A percentile compares a stretch with the other conserved stretches of the same genome.
phyloP scores from a whole-genome alignment of 2,797 vertebrate genomes.

The Monodelphis domestica region DNA sequence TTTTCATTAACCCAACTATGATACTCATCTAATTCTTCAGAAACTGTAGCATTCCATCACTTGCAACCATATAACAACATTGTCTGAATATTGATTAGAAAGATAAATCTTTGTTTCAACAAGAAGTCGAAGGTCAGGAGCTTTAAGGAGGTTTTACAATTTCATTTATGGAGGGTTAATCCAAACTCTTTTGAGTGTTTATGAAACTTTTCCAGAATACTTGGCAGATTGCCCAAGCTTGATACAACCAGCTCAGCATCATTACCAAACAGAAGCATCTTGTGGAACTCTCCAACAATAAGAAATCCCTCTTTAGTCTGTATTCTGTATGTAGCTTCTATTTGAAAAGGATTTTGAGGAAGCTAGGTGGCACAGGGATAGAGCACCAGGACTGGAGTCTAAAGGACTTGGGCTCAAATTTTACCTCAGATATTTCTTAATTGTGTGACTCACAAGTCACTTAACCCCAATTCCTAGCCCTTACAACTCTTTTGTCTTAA shows the following conservation, averaged over 20 bases:
- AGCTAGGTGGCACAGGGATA: no score
- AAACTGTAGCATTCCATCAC: neutral
- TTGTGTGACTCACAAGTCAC: no score
- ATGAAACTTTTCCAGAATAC: neutral
- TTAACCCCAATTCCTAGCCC: no score
- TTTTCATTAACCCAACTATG: neutral
- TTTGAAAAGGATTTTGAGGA: neutral
- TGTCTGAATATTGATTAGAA: neutral
- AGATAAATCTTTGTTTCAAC: neutral
- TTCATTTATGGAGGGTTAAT: neutral
- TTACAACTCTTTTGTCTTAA: no score
- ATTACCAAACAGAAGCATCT: neutral
- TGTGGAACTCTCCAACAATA: neutral
- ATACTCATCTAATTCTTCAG: neutral
- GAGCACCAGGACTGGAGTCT: no score
- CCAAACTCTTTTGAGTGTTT: neutral
- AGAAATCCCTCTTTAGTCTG: neutral
- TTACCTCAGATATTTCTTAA: no score
- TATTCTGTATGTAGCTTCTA: neutral
- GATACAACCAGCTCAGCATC: neutral
- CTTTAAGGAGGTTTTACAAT: neutral
- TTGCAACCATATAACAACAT: neutral
- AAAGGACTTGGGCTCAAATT: no score
- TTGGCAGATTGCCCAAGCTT: neutral
- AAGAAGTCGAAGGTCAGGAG: neutral